These are phyloP conservation scores for Nixonia krombeini DNA, from an alignment of 1,140 invertebrate genomes.

Conservation along the genomic window DNA sequence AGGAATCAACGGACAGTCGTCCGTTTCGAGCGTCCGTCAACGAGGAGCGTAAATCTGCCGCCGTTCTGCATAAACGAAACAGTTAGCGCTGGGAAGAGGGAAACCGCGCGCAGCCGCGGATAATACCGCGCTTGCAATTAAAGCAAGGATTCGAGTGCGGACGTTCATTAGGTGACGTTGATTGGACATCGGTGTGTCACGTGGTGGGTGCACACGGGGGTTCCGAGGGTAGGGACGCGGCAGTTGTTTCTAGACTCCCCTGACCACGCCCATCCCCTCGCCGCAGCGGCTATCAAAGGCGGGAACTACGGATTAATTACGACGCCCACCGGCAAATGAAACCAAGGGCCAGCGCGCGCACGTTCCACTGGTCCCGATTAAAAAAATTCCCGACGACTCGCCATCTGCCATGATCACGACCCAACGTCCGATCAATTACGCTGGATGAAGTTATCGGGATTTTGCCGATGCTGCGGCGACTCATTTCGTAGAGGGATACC, in stretches of 20 bases:
- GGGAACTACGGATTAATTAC: constrained; percentile 68
- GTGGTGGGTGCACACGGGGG: constrained; percentile 41
- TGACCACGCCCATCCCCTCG: constrained; percentile 68
- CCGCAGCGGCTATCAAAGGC: constrained; percentile 65
- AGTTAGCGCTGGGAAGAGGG: too few species aligned
- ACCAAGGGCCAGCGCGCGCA: constrained; percentile 48
- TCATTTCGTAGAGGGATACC: too few species aligned
- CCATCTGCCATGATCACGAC: background rate
- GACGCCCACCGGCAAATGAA: constrained; percentile 70
- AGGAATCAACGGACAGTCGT: background rate
- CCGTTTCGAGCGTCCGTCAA: too few species aligned
- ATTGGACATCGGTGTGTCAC: constrained; percentile 57
- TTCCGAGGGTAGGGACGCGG: constrained; percentile 44
- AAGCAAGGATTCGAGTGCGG: constrained; percentile 38
- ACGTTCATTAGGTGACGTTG: constrained; percentile 60
- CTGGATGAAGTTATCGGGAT: background rate
- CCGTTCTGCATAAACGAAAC: too few species aligned
- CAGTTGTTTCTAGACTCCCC: constrained; percentile 67
- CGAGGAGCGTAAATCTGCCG: too few species aligned
- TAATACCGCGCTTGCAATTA: constrained; percentile 33
- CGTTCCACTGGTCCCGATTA: constrained; percentile 30
- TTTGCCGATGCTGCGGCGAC: too few species aligned
- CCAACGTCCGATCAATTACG: background rate
- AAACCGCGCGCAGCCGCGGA: constrained; percentile 1
- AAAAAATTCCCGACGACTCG: constrained; percentile 8